Base-by-base conservation (phyloP, 35 echinoderm and acorn worm species). In the Stichopus chloronotus region DNA sequence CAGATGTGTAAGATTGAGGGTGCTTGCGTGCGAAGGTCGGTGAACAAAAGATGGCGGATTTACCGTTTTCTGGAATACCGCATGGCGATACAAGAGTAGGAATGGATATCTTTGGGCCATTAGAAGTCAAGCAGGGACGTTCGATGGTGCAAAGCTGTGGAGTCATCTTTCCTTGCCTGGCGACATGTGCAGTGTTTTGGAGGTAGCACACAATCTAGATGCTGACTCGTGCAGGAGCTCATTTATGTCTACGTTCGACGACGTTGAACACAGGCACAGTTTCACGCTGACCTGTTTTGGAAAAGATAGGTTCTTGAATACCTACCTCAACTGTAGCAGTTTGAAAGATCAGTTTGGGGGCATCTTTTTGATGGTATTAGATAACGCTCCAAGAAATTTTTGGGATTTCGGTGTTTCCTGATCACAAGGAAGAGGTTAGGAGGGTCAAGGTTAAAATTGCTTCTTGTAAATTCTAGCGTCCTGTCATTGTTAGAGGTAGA, bases 161-260 rank as follows among this genome's bases (percentile, higher is more conserved):
- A 9, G 83, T 79, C 4, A 59, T 93, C 25, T 95, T 95, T 58
- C 92, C 91, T 5, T 96, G 92, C 59, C 63, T 96, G 7, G 53
- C 77, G 14, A 78, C 56, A 53, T 30, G 95, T 65, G 95, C 95
- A 72, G 87, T 94, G 57, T 92, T 57, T 63, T 96, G 0, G 95
- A 96, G 60, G 65, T 88, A 59, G 90, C 91, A 17, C 21, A 93
- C 55, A 24, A 25, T 3, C 20, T 96, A 2, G 78, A 81, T 65
- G 94, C 95, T 17, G 91, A 96, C 76, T 96, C 90, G 16, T 96
- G 72, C 43, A 94, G 94, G 21, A 86, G 84, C 53, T 93, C 83
- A 8, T 22, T 96, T 10, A 91, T 21, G 20, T 77, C 20, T 91
- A 91, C 19, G 58, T 12, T 57, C 60, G 55, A 10, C 25, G 72